Evolutionary conservation across 2,797 vertebrate genomes (phyloP), one percentile per base, ranked within the genome.

Genomic region (Hemibagrus guttatus): DNA sequence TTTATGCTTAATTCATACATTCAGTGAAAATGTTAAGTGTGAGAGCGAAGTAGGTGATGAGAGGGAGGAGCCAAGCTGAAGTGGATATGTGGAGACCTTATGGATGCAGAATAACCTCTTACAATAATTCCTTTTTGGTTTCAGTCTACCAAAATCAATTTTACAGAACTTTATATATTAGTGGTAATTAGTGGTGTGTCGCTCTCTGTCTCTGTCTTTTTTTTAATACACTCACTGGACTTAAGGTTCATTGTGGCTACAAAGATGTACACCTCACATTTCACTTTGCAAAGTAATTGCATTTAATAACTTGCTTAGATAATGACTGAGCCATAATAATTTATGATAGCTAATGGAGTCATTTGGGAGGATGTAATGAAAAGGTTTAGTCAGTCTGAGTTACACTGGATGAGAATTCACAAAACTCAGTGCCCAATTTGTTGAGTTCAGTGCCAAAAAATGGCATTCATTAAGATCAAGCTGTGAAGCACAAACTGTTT

Each of bases 401-500:
- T 74, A 49, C 42, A 26, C 42, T 74, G 72, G 13, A 56, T 54
- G 49, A 28, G n/a, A 76, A 76, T 49, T n/a, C 49, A 56, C 49
- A 76, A 52, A 75, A 80, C 52, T 66, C 42, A 75, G 54, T 78
- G 49, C 59, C 63, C 26, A 49, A 49, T 84, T 52, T n/a, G 5
- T 69, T 69, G 54, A 84, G 71, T 61, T 31, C 82, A 4, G 42
- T 78, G 39, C 21, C 35, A 39, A 81, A 78, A 66, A 79, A 69
- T 42, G 49, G 59, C 59, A 74, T 68, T 81, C 86, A 82, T 88
- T 86, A 81, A 76, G 58, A 80, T 83, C 80, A 85, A 39, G 46
- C 58, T 61, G 72, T 69, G 56, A 85, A 59, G 68, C 49, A 39
- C 31, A 31, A 86, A 66, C 68, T 76, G 69, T 84, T 84, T 84